A percentile compares a stretch with the other conserved stretches of the same genome.
Conservation (phyloP, 92 coral and sea anemone species). For the Parazoanthus darwini region DNA sequence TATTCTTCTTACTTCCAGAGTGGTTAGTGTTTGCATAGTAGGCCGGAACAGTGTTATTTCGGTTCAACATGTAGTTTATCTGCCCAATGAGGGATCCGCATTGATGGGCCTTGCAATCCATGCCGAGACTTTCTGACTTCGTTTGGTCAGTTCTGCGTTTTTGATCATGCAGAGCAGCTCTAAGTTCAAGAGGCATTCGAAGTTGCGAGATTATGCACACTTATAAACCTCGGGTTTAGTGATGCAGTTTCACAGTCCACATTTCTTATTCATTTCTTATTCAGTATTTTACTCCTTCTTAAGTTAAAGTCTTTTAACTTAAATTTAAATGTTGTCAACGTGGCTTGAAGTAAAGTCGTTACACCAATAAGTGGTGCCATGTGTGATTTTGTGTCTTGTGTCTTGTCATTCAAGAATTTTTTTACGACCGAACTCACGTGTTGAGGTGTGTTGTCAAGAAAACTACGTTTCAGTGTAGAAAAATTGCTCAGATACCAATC, state of each 20-base stretch:
- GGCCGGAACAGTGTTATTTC: background rate
- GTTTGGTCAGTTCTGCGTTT: background rate
- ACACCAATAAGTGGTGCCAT: too few species aligned
- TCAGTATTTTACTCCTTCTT: background rate
- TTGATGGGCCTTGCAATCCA: too few species aligned
- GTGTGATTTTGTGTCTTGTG: background rate
- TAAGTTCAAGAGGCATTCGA: background rate
- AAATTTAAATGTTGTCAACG: background rate
- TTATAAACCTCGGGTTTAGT: background rate
- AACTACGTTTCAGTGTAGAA: too few species aligned
- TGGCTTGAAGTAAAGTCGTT: background rate
- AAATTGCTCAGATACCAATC: too few species aligned
- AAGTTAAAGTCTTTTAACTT: background rate
- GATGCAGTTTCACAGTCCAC: background rate
- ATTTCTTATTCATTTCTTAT: background rate
- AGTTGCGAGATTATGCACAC: background rate
- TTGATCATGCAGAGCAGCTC: background rate
- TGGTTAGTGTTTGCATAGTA: too few species aligned
- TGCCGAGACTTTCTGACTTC: background rate
- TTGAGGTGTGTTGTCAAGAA: too few species aligned
- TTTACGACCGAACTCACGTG: too few species aligned
- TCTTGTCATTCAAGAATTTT: too few species aligned
- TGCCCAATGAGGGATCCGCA: too few species aligned
- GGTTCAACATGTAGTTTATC: background rate
- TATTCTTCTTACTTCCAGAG: background rate